Percentiles rank a stretch among this genome's conserved stretches.
Conservation (phyloP, 2,113 vertebrate species). For the Calonectris borealis region DNA sequence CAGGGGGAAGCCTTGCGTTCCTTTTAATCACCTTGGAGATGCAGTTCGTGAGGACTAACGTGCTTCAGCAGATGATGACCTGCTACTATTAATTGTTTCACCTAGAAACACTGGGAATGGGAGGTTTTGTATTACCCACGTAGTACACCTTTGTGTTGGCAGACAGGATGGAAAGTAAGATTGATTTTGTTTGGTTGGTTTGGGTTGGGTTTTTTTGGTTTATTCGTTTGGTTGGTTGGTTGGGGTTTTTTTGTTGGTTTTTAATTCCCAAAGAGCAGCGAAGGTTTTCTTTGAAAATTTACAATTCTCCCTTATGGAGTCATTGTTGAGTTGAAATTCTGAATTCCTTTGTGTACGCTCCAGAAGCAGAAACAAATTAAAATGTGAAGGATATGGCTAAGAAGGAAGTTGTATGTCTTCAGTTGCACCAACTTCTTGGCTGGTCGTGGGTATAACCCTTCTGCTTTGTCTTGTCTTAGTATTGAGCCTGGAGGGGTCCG, state of each 20-base stretch:
- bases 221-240: too few relatives aligned
- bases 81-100: not conserved
- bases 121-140: not conserved
- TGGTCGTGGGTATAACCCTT: not conserved
- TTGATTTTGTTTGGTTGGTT: too few relatives aligned
- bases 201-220: too few relatives aligned
- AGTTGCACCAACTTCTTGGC: not conserved
- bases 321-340: not conserved
- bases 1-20: not conserved
- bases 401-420: not conserved
- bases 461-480: not conserved
- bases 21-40: not conserved
- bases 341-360: not conserved
- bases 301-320: not conserved
- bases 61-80: not conserved
- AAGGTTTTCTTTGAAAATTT: not conserved
- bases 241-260: too few relatives aligned
- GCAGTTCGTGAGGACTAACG: not conserved
- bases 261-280: not conserved
- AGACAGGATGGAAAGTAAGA: not conserved
- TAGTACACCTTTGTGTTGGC: not conserved
- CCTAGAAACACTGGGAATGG: not conserved
- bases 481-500: not conserved
- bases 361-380: not conserved
- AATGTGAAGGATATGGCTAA: not conserved